Evolutionary conservation across 2,888 invertebrate genomes (phyloP).

Genomic region (Dicyrtomina minuta): DNA sequence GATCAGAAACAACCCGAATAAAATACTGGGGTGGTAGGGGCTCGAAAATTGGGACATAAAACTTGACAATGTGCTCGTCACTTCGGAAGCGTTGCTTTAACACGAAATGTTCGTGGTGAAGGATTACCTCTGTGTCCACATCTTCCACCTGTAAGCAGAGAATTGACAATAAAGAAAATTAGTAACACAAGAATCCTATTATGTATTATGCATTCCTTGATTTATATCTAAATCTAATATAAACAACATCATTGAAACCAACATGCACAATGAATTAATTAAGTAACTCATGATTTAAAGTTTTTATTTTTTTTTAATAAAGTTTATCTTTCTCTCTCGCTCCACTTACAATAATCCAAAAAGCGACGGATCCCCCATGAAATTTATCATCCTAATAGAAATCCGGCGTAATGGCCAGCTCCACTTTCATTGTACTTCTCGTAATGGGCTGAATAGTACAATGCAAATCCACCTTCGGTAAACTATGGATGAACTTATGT

Average conservation of each 20-base stretch:
- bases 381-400: conserved; percentile 99
- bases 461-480: conserved; percentile 91
- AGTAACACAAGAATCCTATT: not conserved
- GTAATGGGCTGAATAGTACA: conserved; percentile 99
- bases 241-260: not conserved
- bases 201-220: not conserved
- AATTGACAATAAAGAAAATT: not conserved
- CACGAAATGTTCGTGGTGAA: conserved; percentile 95
- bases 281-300: not conserved
- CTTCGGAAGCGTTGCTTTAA: conserved; percentile 89
- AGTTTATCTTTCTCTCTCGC: no score
- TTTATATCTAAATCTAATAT: no score
- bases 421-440: conserved; percentile 85
- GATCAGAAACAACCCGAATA: conserved; percentile 82
- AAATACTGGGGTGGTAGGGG: conserved; percentile 98
- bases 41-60: conserved; percentile 98
- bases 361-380: conserved; percentile 67
- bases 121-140: conserved; percentile 54
- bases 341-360: conserved; percentile 64
- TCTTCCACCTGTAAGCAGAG: conserved; percentile 47
- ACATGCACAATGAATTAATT: not conserved
- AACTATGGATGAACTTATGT: conserved; percentile 93
- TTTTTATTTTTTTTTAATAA: conserved; percentile 62
- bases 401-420: conserved; percentile 95
- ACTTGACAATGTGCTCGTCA: conserved; percentile 95